Percentiles rank a stretch among this genome's conserved stretches.
These are phyloP conservation scores for Drosophila seguyi DNA, from an alignment of 1,140 invertebrate genomes.

Conservation along the genomic window DNA sequence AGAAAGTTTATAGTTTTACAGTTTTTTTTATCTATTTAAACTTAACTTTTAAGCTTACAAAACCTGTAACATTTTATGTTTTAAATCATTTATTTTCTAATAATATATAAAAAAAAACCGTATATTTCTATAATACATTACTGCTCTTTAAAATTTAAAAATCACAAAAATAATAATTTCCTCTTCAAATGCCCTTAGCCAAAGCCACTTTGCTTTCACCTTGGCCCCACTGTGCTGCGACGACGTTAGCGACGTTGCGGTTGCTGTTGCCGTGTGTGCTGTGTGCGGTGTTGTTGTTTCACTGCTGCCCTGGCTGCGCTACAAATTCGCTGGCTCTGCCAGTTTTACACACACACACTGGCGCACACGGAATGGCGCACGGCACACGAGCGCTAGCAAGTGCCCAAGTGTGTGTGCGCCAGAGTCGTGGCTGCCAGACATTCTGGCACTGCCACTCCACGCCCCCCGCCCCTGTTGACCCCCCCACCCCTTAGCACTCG, in stretches of 20 bases:
- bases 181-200: constrained; percentile 1
- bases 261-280: constrained; percentile 46
- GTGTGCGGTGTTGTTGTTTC: constrained; percentile 32
- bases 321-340: constrained; percentile 77
- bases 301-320: constrained; percentile 68
- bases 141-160: not conserved
- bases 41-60: too few relatives aligned
- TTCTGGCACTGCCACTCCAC: constrained; percentile 73
- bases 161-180: not conserved
- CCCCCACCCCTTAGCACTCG: constrained; percentile 24
- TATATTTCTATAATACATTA: too few relatives aligned
- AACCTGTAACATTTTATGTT: too few relatives aligned
- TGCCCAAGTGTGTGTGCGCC: constrained; percentile 26
- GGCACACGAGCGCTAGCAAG: constrained; percentile 9
- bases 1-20: too few relatives aligned
- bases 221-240: constrained; percentile 64
- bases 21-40: too few relatives aligned
- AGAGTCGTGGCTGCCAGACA: constrained; percentile 81
- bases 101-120: too few relatives aligned
- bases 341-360: constrained; percentile 46
- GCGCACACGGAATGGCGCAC: constrained; percentile 1
- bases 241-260: constrained; percentile 39
- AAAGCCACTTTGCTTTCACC: not conserved
- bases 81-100: too few relatives aligned
- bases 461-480: constrained; percentile 24